Evolutionary conservation across 2,797 vertebrate species (phyloP).

Genomic region (Sebastes paucispinis): DNA sequence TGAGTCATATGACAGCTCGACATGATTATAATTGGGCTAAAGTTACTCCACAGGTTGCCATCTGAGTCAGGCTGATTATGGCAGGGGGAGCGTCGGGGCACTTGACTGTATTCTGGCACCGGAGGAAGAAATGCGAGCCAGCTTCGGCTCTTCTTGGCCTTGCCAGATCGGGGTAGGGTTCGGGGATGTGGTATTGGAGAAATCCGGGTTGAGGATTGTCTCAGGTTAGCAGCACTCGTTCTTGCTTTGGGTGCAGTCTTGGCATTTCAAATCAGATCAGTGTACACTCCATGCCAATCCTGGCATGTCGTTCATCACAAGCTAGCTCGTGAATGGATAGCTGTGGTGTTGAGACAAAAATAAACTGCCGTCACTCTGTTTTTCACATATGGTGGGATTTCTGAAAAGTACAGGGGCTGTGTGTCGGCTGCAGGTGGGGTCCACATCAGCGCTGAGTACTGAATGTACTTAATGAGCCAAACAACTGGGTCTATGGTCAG

Average conservation of each 20-base stretch:
- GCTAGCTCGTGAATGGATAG: neutral
- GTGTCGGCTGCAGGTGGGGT: constrained; percentile 2
- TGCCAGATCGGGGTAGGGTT: constrained; percentile 4
- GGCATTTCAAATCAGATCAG: constrained; percentile 10
- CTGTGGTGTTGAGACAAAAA: neutral
- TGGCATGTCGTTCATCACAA: neutral
- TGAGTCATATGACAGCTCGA: constrained; percentile 45
- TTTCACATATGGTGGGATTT: neutral
- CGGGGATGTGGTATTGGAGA: constrained; percentile 9
- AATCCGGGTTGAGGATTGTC: constrained; percentile 20
- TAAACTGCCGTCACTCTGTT: neutral
- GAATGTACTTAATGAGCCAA: constrained; percentile 21
- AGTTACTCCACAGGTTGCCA: constrained; percentile 41
- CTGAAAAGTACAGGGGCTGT: neutral
- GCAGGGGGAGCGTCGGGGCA: neutral
- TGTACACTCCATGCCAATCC: neutral
- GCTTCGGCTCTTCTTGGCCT: neutral
- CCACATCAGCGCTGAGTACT: neutral
- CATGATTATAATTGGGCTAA: constrained; percentile 58
- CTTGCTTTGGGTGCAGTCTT: constrained; percentile 1
- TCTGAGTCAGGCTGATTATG: constrained; percentile 40
- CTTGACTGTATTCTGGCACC: constrained; percentile 30
- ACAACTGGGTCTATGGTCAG: constrained; percentile 2
- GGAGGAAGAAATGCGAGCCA: constrained; percentile 24
- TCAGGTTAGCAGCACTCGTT: constrained; percentile 17